These are phyloP conservation scores for Lepidocyrtinus sp. DNA, from an alignment of 2,888 invertebrate genomes.

Conservation along the genomic window DNA sequence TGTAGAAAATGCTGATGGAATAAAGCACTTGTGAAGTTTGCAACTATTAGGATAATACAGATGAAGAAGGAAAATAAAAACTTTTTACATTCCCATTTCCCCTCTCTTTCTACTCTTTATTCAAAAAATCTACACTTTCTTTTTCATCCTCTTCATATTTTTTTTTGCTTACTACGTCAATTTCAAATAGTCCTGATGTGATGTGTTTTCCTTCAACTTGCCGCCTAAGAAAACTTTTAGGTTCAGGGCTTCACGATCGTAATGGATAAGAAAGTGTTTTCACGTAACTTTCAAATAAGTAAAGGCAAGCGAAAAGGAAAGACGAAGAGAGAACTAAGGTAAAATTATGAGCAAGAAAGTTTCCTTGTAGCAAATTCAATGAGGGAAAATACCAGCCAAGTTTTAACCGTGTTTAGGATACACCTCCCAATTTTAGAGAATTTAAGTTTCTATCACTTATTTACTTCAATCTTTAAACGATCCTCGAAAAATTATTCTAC, in stretches of 20 bases:
- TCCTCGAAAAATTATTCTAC: too few relatives aligned
- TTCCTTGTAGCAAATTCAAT: slow-evolving; percentile 50
- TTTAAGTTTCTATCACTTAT: too few relatives aligned
- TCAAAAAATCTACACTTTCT: slow-evolving; percentile 42
- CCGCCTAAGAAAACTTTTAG: not conserved
- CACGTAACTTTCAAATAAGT: slow-evolving; percentile 29
- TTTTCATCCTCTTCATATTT: not conserved
- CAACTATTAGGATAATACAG: not conserved
- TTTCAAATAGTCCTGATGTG: slow-evolving; percentile 28
- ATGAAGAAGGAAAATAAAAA: slow-evolving; percentile 5
- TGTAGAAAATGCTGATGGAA: not conserved
- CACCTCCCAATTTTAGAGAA: too few relatives aligned
- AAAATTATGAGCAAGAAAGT: slow-evolving; percentile 24
- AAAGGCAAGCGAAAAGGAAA: slow-evolving; percentile 8
- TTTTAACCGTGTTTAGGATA: slow-evolving; percentile 1
- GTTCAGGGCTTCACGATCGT: too few relatives aligned
- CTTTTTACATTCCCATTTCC: slow-evolving; percentile 50
- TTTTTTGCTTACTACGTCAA: slow-evolving; percentile 42
- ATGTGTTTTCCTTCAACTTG: slow-evolving; percentile 1
- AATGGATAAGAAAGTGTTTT: not conserved
- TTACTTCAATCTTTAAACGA: too few relatives aligned
- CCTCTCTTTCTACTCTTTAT: slow-evolving; percentile 30
- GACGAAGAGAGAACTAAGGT: slow-evolving; percentile 14
- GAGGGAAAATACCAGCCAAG: slow-evolving; percentile 39
- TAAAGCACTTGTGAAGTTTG: not conserved